These are phyloP conservation scores for Zonotrichia albicollis DNA, from an alignment of 2,797 vertebrate genomes.

Conservation along the genomic window DNA sequence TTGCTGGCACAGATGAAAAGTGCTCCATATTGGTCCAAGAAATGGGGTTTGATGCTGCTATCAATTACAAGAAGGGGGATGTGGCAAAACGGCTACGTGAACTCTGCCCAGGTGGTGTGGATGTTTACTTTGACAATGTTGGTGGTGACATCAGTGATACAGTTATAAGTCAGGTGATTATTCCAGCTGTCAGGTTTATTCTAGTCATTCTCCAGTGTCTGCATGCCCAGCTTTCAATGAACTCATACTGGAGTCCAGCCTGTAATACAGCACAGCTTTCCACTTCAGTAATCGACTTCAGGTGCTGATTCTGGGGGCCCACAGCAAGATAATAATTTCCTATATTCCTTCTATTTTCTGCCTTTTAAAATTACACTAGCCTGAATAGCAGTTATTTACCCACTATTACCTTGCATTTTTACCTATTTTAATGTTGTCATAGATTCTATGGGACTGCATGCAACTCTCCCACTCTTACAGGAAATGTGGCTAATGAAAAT, in stretches of 20 bases:
- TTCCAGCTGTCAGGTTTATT: not conserved
- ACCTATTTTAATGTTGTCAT: not conserved
- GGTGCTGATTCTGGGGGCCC: not conserved
- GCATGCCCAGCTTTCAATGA: not conserved
- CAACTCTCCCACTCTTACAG: not conserved
- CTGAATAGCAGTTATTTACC: not conserved
- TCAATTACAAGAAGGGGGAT: slow-evolving; percentile 88
- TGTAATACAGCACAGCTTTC: not conserved
- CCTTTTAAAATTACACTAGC: not conserved
- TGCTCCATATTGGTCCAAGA: slow-evolving; percentile 85
- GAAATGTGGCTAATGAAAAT: not conserved
- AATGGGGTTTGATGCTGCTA: slow-evolving; percentile 86
- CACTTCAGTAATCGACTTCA: not conserved
- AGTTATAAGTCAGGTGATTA: slow-evolving; percentile 88
- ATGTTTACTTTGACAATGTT: slow-evolving; percentile 97
- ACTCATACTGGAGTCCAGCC: not conserved
- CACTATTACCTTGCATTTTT: not conserved
- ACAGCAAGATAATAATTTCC: not conserved
- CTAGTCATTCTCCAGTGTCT: not conserved
- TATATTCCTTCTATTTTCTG: not conserved
- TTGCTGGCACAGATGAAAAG: slow-evolving; percentile 92
- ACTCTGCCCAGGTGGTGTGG: slow-evolving; percentile 86
- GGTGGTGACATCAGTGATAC: slow-evolving; percentile 89
- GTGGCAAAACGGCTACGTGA: slow-evolving; percentile 78
- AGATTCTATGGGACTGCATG: not conserved